Base-by-base conservation (phyloP, 2,113 vertebrate genomes). In the Ctenomys sociabilis region DNA sequence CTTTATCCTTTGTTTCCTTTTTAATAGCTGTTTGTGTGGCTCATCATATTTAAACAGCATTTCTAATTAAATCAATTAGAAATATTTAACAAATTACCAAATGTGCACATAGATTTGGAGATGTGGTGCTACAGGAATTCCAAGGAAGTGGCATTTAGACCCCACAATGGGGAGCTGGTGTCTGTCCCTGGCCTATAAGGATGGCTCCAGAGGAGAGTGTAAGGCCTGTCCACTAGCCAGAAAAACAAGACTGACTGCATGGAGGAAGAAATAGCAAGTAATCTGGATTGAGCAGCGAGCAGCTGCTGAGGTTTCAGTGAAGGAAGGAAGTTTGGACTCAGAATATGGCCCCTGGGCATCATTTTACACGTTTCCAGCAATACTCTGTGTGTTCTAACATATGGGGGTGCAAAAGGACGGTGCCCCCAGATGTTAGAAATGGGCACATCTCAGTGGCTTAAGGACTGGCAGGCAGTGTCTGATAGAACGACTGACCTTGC, bases 1-100 rank as follows among this genome's bases (percentile, higher is more conserved):
- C 32, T 95, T 87, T 73, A 82, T 66, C 28, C 28, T 75, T 86
- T 82, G 77, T 52, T 90, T 90, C 86, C 75, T 87, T 83, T 68
- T 75, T 63, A 88, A n/a, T 75, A 37, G 43, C 21, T 89, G 26
- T 43, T 43, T 89, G 32, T 70, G 28, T 63, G n/a, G 5, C 37
- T 96, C 64, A 91, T 94, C 43, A 40, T 72, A 57, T 66, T 90
- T 80, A 88, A 90, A 68, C 66, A 66, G 37, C 32, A 68, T 35
- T 19, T 64, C 32, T 88, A 66, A 75, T 81, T 84, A 92, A 78
- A 93, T 68, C 68, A 70, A 70, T 37, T 70, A 37, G 40, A 35
- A 84, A 66, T 54, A 64, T 54, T 54, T 54, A 92, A 87, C 35
- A 80, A 80, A 68, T 19, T 37, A 75, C 43, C 2, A 26, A 49